phyloP scores from a whole-genome alignment of 2,888 invertebrate species.

The Erebia ligea region DNA sequence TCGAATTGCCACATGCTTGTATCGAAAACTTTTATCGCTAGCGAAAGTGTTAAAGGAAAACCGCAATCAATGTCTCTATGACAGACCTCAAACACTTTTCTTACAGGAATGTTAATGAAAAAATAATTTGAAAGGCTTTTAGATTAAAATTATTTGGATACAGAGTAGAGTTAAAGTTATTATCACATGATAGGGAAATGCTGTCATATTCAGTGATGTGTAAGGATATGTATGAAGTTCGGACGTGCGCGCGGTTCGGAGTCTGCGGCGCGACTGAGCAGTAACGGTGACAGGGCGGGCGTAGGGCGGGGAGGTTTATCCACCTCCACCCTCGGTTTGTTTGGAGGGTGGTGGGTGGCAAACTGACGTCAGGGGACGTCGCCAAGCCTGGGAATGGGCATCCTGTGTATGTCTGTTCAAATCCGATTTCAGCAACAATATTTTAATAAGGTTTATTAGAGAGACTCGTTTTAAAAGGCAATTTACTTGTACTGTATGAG shows the following conservation, averaged over 20 bases:
- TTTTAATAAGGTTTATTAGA: constrained; percentile 21
- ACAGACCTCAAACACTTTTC: constrained; percentile 16
- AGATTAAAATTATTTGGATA: constrained; percentile 22
- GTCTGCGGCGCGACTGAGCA: constrained; percentile 74
- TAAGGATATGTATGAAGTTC: constrained; percentile 55
- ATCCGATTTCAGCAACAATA: constrained; percentile 27
- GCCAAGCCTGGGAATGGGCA: constrained; percentile 45
- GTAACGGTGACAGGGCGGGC: constrained; percentile 31
- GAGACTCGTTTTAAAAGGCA: constrained; percentile 1
- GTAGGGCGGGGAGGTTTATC: constrained; percentile 33
- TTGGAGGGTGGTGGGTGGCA: constrained; percentile 48
- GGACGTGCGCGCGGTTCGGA: constrained; percentile 63
- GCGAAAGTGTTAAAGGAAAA: constrained; percentile 28
- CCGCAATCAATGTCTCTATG: constrained; percentile 22
- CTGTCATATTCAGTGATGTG: constrained; percentile 65
- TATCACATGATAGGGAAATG: constrained; percentile 58
- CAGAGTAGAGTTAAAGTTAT: constrained; percentile 40
- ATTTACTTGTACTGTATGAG: neutral
- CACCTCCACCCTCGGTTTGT: constrained; percentile 40
- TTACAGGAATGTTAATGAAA: neutral
- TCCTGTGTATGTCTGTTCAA: constrained; percentile 39
- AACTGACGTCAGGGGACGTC: constrained; percentile 60
- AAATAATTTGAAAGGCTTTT: neutral
- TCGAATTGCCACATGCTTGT: constrained; percentile 86
- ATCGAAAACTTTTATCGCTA: constrained; percentile 38